Conservation (phyloP, 64 coral and sea anemone genomes). For the Dendronephthya gigantea region DNA sequence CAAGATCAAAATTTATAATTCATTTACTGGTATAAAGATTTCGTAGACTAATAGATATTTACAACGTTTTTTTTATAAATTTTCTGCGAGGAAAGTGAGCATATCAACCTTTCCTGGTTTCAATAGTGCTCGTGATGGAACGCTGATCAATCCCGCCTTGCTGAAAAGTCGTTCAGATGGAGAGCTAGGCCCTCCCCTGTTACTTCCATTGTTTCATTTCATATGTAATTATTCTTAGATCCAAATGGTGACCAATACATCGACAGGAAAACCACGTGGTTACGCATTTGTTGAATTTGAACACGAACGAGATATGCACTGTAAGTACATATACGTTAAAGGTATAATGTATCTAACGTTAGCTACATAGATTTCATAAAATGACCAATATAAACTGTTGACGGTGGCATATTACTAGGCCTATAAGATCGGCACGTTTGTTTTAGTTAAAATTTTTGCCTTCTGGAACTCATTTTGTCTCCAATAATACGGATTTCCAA, state of each 20-base stretch:
- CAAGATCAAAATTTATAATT: too few relatives aligned
- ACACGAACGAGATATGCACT: constrained; percentile 95
- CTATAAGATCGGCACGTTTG: too few relatives aligned
- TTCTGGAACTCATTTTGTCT: too few relatives aligned
- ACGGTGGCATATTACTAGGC: too few relatives aligned
- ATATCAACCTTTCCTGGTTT: neutral
- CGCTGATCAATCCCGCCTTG: neutral
- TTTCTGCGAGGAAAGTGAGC: neutral
- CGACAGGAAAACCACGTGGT: constrained; percentile 62
- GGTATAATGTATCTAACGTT: neutral
- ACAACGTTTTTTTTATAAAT: neutral
- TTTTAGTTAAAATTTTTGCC: too few relatives aligned
- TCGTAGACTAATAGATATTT: too few relatives aligned
- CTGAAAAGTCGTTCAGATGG: neutral
- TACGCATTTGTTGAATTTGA: constrained; percentile 97
- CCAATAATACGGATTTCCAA: too few relatives aligned
- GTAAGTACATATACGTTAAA: constrained; percentile 59
- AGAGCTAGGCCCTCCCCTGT: too few relatives aligned
- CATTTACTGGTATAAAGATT: too few relatives aligned
- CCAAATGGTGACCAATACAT: constrained; percentile 57
- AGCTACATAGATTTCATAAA: neutral
- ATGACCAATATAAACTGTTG: too few relatives aligned
- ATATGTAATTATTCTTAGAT: constrained; percentile 46
- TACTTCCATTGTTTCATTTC: too few relatives aligned
- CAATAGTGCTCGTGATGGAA: neutral